A percentile compares a stretch with the other conserved stretches of the same genome.
These are phyloP conservation scores for Talpa occidentalis DNA, from an alignment of 2,113 vertebrate species.

Conservation along the genomic window DNA sequence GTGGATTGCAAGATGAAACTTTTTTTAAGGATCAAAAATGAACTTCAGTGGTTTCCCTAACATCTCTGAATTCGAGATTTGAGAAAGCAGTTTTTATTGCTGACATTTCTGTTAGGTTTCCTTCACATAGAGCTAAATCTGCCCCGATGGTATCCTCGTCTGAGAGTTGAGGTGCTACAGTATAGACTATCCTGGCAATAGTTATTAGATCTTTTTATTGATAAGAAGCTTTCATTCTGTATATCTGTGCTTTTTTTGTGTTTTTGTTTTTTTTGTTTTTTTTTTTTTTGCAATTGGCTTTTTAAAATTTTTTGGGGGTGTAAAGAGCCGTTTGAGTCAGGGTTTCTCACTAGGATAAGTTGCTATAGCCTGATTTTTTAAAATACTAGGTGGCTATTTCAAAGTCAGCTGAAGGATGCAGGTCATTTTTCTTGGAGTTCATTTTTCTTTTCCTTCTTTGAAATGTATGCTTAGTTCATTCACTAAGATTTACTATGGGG, in stretches of 20 bases:
- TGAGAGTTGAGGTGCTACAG: constrained; percentile 24
- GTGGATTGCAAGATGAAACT: background rate
- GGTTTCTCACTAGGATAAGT: background rate
- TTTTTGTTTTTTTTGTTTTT: constrained; percentile 27
- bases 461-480: constrained; percentile 20
- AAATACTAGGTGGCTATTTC: constrained; percentile 50
- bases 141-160: constrained; percentile 63
- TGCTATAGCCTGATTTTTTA: constrained; percentile 55
- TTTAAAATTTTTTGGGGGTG: background rate
- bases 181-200: constrained; percentile 59
- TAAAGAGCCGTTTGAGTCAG: constrained; percentile 23
- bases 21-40: constrained; percentile 42
- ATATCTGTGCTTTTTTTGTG: background rate
- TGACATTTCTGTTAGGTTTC: constrained; percentile 61
- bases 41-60: background rate
- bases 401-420: constrained; percentile 68
- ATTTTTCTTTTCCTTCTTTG: constrained; percentile 68
- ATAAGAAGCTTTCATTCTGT: constrained; percentile 67
- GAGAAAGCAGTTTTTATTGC: constrained; percentile 59
- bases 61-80: constrained; percentile 13
- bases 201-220: constrained; percentile 70
- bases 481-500: constrained; percentile 25
- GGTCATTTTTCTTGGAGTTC: constrained; percentile 59
- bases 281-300: constrained; percentile 19
- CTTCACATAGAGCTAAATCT: constrained; percentile 28